Evolutionary conservation across 2,888 invertebrate species (phyloP), one percentile per base, ranked within the genome.

Genomic region (Spodoptera picta): DNA sequence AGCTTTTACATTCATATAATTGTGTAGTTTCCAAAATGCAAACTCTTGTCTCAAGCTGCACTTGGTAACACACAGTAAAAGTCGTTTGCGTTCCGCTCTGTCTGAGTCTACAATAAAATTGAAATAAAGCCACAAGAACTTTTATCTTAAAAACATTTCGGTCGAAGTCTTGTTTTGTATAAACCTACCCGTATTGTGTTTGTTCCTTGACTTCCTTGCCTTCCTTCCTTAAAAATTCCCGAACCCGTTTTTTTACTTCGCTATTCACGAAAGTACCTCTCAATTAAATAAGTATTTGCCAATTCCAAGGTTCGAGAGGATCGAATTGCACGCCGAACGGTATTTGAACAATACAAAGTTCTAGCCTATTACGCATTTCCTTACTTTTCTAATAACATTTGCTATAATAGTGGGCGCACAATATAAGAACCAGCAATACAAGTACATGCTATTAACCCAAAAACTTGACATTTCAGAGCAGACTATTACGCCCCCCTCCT

Each of bases 391-490:
- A 24, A 59, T 52, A 61, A 57, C 59, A 66, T 66, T 66, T 53
- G 23, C 11, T 58, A 62, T 47, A 27, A 14, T 67, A 60, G 44
- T 52, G 41, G 23, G 50, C 50, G 12, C 42, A 45, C 44, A 52
- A 55, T 59, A 52, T 57, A 54, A 47, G 23, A 60, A 62, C 31
- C 52, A 48, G 45, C 60, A 52, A 36, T 61, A 63, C 48, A 60
- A 76, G 23, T 69, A 65, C 50, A 68, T 24, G 73, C 60, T 65
- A 73, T 77, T 77, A 79, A 77, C 77, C 77, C 61, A 77, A 76
- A 69, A 76, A 65, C 77, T 68, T 77, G 79, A 60, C 80, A 77
- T 77, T 77, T 79, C 65, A 48, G 44, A 59, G 64, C 24, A 49
- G 74, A 70, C 62, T 69, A 70, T 69, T 73, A 77, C 65, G 60